Conservation (phyloP, 2,113 vertebrate species). For the Corynorhinus townsendii region DNA sequence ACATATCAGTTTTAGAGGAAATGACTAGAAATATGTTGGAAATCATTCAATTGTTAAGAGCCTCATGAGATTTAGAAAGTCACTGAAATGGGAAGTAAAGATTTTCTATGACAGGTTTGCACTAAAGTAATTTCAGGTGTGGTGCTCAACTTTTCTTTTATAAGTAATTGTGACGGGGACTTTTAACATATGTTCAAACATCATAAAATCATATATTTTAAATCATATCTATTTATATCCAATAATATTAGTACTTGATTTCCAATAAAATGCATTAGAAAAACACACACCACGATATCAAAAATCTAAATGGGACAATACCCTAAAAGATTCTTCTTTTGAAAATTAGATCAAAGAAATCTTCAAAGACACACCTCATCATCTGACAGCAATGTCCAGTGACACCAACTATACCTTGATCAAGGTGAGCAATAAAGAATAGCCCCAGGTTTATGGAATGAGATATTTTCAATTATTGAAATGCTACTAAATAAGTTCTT, state of each 20-base stretch:
- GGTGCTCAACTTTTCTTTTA: not conserved
- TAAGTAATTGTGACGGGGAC: not conserved
- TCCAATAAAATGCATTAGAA: not conserved
- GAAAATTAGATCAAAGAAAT: not conserved
- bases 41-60: not conserved
- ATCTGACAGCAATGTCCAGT: not conserved
- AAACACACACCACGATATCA: not conserved
- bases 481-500: not conserved
- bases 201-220: not conserved
- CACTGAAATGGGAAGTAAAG: not conserved
- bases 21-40: not conserved
- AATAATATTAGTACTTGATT: not conserved
- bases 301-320: not conserved
- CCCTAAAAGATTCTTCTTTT: not conserved
- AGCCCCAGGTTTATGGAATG: not conserved
- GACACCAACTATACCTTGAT: not conserved
- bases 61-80: not conserved
- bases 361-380: not conserved
- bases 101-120: not conserved
- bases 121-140: not conserved
- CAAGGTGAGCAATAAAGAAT: not conserved
- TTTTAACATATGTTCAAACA: not conserved
- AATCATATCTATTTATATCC: not conserved
- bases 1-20: not conserved
- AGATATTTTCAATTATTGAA: not conserved